A percentile compares a stretch with the other conserved stretches of the same genome.
These are phyloP conservation scores for Eucriotettix oculatus DNA, from an alignment of 2,888 invertebrate genomes.

Conservation along the genomic window DNA sequence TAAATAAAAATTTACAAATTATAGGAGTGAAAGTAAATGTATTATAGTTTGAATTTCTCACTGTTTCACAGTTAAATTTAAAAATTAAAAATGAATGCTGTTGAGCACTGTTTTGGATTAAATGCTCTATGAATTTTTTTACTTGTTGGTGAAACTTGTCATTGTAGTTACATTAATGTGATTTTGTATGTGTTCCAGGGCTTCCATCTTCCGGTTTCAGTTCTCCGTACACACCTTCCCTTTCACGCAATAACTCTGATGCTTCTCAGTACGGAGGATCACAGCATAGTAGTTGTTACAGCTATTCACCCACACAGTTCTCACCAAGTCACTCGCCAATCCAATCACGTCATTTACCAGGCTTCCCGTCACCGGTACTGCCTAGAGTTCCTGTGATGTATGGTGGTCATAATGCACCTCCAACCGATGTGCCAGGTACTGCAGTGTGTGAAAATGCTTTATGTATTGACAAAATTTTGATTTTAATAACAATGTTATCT, in stretches of 20 bases:
- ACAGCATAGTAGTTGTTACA: conserved; percentile 47
- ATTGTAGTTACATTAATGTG: neutral
- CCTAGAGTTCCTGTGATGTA: conserved; percentile 9
- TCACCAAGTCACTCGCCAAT: conserved; percentile 81
- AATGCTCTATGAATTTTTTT: neutral
- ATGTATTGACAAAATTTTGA: no score
- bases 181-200: conserved; percentile 20
- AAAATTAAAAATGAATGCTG: no score
- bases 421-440: neutral
- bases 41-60: no score
- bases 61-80: no score
- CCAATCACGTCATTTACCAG: conserved; percentile 17
- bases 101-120: no score
- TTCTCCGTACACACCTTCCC: conserved; percentile 55
- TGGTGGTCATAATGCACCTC: conserved; percentile 6
- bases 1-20: no score
- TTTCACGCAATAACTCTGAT: conserved; percentile 80
- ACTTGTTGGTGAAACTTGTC: neutral
- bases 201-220: conserved; percentile 30
- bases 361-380: conserved; percentile 18
- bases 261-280: conserved; percentile 73
- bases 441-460: no score
- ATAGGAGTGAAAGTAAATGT: no score
- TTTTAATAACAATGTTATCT: no score
- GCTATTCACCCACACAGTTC: conserved; percentile 48